phyloP scores from a whole-genome alignment of 2,113 vertebrate genomes.

The Tetrax tetrax region DNA sequence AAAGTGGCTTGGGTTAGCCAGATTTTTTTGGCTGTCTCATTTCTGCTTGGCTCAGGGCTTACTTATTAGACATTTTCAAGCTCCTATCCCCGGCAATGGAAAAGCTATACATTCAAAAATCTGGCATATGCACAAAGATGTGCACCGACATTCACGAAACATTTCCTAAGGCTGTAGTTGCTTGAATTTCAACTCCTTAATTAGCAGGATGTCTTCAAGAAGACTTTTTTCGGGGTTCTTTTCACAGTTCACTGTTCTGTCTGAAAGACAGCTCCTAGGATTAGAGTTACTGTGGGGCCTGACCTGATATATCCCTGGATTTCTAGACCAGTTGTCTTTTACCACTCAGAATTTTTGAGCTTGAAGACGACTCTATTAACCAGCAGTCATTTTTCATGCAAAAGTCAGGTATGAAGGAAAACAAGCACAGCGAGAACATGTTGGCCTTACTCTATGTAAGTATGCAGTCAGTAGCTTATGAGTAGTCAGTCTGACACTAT shows the following conservation, averaged over 20 bases:
- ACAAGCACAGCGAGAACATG: background rate
- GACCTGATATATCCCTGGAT: background rate
- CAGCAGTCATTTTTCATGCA: background rate
- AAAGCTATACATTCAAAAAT: slow-evolving; percentile 21
- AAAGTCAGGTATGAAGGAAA: background rate
- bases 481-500: background rate
- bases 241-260: background rate
- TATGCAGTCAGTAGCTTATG: background rate
- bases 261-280: background rate
- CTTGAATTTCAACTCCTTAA: slow-evolving; percentile 36
- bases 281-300: background rate
- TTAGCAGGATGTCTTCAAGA: slow-evolving; percentile 23
- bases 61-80: slow-evolving; percentile 8
- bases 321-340: background rate
- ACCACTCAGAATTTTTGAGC: background rate
- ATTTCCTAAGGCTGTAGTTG: slow-evolving; percentile 33
- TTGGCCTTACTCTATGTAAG: background rate
- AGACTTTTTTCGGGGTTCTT: slow-evolving; percentile 26
- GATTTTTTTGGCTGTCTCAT: slow-evolving; percentile 41
- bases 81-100: background rate
- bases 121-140: slow-evolving; percentile 37
- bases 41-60: slow-evolving; percentile 48
- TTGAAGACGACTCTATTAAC: background rate
- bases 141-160: background rate
- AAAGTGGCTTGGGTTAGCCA: background rate